These are phyloP conservation scores for Mormyrops attenuatus DNA, from an alignment of 2,797 vertebrate species.

Conservation along the genomic window DNA sequence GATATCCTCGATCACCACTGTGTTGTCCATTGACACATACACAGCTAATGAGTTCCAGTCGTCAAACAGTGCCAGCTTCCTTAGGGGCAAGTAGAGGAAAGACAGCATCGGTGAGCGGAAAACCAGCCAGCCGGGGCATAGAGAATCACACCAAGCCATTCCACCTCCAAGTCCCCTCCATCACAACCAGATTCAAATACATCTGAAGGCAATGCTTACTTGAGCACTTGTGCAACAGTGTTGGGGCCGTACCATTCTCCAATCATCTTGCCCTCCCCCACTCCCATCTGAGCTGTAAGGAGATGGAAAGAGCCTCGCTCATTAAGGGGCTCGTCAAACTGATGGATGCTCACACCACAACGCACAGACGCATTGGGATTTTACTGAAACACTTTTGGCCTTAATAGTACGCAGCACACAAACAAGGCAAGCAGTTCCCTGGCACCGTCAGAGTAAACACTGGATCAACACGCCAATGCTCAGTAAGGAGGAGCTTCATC, in stretches of 20 bases:
- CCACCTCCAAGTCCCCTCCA: not conserved
- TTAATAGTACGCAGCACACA: not conserved
- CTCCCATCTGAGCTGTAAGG: conserved; percentile 79
- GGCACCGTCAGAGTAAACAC: not conserved
- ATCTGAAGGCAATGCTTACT: conserved; percentile 59
- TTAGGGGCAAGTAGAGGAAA: conserved; percentile 31
- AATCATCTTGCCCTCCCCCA: conserved; percentile 81
- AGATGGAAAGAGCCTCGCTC: not conserved
- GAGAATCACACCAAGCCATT: not conserved
- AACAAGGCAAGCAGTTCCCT: not conserved
- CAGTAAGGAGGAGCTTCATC: not conserved
- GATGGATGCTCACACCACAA: not conserved
- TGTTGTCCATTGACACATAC: conserved; percentile 84
- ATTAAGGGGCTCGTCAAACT: not conserved
- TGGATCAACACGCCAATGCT: not conserved
- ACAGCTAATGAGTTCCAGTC: conserved; percentile 82
- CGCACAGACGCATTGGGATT: not conserved
- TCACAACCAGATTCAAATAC: not conserved
- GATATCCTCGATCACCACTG: conserved; percentile 83
- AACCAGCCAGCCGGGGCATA: not conserved
- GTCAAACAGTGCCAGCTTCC: conserved; percentile 82
- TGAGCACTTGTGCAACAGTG: conserved; percentile 81
- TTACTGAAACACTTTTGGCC: not conserved
- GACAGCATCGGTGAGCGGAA: not conserved
- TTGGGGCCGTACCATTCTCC: conserved; percentile 87